phyloP scores from a whole-genome alignment of 2,797 vertebrate species.

The Microctenopoma lineatum region DNA sequence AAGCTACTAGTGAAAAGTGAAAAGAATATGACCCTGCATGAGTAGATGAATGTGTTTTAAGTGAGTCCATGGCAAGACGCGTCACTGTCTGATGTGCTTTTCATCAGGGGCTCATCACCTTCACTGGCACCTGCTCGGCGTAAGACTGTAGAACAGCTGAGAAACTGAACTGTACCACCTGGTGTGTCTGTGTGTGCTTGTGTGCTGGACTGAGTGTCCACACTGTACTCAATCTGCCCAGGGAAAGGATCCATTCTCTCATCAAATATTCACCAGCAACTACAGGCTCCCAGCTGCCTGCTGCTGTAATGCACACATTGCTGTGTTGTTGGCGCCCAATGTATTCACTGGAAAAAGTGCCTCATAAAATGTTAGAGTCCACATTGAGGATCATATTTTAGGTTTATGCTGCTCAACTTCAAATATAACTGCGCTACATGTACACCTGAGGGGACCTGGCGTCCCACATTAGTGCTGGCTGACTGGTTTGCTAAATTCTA shows the following conservation, averaged over 20 bases:
- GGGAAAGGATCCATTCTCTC: constrained; percentile 84
- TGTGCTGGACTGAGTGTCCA: constrained; percentile 58
- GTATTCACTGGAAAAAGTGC: constrained; percentile 34
- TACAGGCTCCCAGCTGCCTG: constrained; percentile 80
- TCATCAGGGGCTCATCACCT: constrained; percentile 72
- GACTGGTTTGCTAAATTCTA: constrained; percentile 1
- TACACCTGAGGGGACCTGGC: constrained; percentile 16
- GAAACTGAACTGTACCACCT: constrained; percentile 48
- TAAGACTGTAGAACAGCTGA: constrained; percentile 33
- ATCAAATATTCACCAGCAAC: constrained; percentile 86
- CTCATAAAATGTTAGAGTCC: constrained; percentile 39
- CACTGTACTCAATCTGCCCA: constrained; percentile 76
- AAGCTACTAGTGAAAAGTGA: constrained; percentile 16
- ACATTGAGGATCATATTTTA: constrained; percentile 36
- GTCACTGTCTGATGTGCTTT: constrained; percentile 76
- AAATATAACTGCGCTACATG: constrained; percentile 5
- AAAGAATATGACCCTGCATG: constrained; percentile 45
- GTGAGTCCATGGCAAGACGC: constrained; percentile 50
- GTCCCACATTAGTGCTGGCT: constrained; percentile 13
- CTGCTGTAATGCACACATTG: constrained; percentile 64
- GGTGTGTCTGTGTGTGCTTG: constrained; percentile 19
- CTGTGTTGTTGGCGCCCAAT: constrained; percentile 47
- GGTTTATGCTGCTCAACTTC: constrained; percentile 20
- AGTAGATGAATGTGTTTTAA: constrained; percentile 1
- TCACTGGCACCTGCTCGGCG: constrained; percentile 66